These are phyloP conservation scores for Pocillopora verrucosa DNA, from an alignment of 64 coral and sea anemone species.

Conservation along the genomic window DNA sequence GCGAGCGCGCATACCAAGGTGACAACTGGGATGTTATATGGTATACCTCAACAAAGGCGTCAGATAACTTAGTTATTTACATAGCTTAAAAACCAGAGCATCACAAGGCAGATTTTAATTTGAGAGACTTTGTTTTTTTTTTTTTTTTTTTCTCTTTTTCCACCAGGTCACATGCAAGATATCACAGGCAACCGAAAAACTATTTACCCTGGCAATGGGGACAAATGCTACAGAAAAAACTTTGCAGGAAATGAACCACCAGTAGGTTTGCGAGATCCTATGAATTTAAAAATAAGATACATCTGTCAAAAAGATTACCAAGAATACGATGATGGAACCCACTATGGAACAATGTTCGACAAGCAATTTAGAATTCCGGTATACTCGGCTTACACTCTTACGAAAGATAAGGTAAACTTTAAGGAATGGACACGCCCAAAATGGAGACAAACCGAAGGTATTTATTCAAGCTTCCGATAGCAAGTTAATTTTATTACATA, in stretches of 20 bases:
- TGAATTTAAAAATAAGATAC: neutral
- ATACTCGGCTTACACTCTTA: neutral
- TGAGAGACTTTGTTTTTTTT: too few relatives aligned
- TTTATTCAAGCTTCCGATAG: neutral
- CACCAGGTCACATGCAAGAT: neutral
- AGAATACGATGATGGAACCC: neutral
- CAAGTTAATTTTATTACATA: too few relatives aligned
- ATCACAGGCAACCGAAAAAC: neutral
- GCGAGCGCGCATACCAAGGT: too few relatives aligned
- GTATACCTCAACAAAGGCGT: too few relatives aligned
- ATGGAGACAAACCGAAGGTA: neutral
- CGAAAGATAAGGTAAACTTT: neutral
- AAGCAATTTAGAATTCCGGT: neutral
- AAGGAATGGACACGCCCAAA: neutral
- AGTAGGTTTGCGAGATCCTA: neutral
- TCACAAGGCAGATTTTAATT: too few relatives aligned
- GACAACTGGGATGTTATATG: too few relatives aligned
- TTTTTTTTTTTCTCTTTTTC: too few relatives aligned
- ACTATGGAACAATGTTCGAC: neutral
- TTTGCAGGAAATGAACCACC: neutral
- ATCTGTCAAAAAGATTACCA: neutral
- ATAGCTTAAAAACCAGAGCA: too few relatives aligned
- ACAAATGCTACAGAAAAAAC: neutral
- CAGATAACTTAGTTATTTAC: too few relatives aligned
- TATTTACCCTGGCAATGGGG: neutral